These are phyloP conservation scores for Pseudocheirus occidentalis DNA, from an alignment of 2,797 vertebrate genomes.

Conservation along the genomic window DNA sequence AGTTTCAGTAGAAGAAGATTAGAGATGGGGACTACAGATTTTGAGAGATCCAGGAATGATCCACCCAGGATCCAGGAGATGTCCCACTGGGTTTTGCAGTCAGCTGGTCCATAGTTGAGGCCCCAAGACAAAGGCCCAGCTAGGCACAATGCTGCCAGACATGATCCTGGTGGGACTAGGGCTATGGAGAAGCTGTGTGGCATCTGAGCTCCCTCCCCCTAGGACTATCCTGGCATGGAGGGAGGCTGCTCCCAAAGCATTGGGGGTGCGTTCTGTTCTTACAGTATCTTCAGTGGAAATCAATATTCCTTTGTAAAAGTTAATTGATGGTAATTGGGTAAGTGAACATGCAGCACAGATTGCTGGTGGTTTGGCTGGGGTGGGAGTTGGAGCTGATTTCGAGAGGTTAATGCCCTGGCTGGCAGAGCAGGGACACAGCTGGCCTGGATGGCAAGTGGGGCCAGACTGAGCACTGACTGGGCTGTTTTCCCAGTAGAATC, in stretches of 20 bases:
- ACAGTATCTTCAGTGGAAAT: neutral
- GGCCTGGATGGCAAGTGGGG: neutral
- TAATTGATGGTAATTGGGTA: neutral
- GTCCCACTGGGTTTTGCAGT: neutral
- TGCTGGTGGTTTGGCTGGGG: neutral
- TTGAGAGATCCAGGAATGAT: neutral
- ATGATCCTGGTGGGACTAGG: neutral
- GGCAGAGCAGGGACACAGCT: neutral
- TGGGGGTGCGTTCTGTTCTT: neutral
- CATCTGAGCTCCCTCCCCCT: neutral
- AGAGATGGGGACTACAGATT: neutral
- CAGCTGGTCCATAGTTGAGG: neutral
- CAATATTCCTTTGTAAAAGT: neutral
- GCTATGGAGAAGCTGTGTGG: neutral
- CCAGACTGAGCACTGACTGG: neutral
- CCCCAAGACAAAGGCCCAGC: neutral
- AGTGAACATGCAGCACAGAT: neutral
- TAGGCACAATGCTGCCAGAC: neutral
- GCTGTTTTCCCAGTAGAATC: neutral
- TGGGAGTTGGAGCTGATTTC: neutral
- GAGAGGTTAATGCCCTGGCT: neutral
- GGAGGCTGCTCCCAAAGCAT: neutral
- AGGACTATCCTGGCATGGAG: neutral
- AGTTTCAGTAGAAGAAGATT: neutral
- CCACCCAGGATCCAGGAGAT: neutral